Evolutionary conservation across 2,113 vertebrate species (phyloP), one percentile per base, ranked within the genome.

Genomic region (Lynx canadensis): DNA sequence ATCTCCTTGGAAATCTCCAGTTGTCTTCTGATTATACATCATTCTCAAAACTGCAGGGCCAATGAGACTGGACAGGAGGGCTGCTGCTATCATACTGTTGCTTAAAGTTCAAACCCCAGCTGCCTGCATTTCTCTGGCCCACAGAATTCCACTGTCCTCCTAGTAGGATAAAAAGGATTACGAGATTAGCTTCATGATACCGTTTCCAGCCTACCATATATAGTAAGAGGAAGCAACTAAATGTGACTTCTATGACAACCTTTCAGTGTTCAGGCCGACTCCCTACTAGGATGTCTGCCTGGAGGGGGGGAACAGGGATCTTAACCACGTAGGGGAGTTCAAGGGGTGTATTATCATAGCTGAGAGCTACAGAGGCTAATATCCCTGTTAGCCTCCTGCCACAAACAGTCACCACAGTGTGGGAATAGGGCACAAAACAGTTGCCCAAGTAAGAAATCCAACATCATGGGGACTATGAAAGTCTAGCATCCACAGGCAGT

Each of bases 151-250:
- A 80, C 55, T 48, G 68, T 12, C 74, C 66, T 73, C 29, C 94
- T 83, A 29, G 60, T 87, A 95, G 95, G 71, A 96, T 96, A 68
- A 95, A 86, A 97, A 95, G 68, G 91, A 95, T 97, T 97, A 95
- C 5, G 57, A 89, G 84, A 89, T 96, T 92, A 92, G 81, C 33
- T 87, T 76, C 50, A 25, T 50, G 92, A 80, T 66, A 45, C 74
- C 63, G 69, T 76, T 95, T 90, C 91, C 81, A 90, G 69, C 29
- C 81, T 50, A 65, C 89, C 95, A 90, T 80, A 95, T 84, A 96
- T 82, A 92, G 88, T 84, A 94, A 92, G 15, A 91, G 80, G 80
- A 97, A 97, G 86, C 57, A 89, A 88, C 48, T 84, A 79, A 66
- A 79, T 12, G 15, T 88, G 96, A 83, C 66, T 92, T 89, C 69